Evolutionary conservation across 2,113 vertebrate genomes (phyloP).

Genomic region (Elanus axillaris): DNA sequence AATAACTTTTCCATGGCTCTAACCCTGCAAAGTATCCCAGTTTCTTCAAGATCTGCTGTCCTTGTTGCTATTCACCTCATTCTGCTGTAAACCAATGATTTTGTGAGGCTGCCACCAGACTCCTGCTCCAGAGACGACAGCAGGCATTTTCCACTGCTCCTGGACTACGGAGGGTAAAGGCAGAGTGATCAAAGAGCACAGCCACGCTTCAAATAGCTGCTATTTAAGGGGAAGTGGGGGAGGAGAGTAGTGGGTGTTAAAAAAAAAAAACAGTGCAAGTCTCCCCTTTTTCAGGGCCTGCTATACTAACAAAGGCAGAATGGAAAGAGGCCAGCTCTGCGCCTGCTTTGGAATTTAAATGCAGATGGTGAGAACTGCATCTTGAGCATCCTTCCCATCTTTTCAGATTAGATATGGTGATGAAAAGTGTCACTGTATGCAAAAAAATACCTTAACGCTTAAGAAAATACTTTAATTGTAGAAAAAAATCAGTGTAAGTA

Average conservation of each 20-base stretch:
- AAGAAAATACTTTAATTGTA: background rate
- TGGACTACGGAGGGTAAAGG: background rate
- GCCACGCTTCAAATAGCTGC: background rate
- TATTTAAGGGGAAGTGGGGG: background rate
- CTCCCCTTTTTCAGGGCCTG: background rate
- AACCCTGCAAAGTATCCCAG: background rate
- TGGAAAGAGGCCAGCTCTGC: background rate
- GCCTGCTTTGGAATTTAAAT: background rate
- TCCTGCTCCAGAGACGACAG: background rate
- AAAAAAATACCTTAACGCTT: background rate
- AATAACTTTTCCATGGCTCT: background rate
- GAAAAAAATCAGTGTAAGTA: background rate
- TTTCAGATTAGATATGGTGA: background rate
- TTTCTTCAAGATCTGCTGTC: background rate
- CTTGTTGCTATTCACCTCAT: background rate
- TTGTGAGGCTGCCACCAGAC: background rate
- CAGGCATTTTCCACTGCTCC: background rate
- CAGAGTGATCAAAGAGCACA: background rate
- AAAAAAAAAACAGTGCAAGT: background rate
- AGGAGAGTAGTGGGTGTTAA: background rate
- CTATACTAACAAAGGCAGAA: background rate
- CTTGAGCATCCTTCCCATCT: background rate
- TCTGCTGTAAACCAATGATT: background rate
- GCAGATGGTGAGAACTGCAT: background rate
- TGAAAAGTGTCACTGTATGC: background rate